Percentiles rank a stretch among this genome's conserved stretches.
phyloP scores from a whole-genome alignment of 2,797 vertebrate species.

The Pseudochirops cupreus region DNA sequence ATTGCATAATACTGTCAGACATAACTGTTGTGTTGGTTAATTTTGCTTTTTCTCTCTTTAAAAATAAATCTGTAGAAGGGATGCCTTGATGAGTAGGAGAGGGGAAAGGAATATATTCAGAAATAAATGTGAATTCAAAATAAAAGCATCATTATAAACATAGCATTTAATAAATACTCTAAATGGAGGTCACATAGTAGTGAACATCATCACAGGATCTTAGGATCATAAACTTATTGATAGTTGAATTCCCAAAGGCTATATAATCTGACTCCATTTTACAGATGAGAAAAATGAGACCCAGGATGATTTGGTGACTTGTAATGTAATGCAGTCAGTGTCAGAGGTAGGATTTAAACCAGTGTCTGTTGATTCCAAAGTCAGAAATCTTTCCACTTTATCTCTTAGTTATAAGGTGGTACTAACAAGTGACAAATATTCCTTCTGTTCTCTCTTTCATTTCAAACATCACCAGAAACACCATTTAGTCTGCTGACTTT shows the following conservation, averaged over 20 bases:
- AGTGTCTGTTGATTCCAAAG: background rate
- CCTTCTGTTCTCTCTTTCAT: background rate
- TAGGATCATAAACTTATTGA: background rate
- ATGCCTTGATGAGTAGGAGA: background rate
- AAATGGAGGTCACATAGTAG: background rate
- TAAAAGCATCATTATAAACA: background rate
- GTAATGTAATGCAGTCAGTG: background rate
- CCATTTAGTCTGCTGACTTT: slow-evolving; percentile 18
- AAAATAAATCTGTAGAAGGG: background rate
- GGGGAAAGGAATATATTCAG: background rate
- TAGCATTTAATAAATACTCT: background rate
- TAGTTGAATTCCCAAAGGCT: background rate
- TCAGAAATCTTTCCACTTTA: background rate
- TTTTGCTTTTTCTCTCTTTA: background rate
- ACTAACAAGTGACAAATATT: background rate
- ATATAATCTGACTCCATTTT: background rate
- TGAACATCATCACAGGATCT: background rate
- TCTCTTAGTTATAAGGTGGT: slow-evolving; percentile 12
- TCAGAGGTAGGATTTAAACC: slow-evolving; percentile 11
- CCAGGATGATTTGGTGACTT: slow-evolving; percentile 14
- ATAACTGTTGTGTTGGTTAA: background rate
- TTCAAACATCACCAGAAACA: background rate
- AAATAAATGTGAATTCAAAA: background rate
- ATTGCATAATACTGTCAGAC: background rate
- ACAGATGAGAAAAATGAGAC: slow-evolving; percentile 29